Conservation (phyloP, 1,140 invertebrate species). For the Heliconius himera region DNA sequence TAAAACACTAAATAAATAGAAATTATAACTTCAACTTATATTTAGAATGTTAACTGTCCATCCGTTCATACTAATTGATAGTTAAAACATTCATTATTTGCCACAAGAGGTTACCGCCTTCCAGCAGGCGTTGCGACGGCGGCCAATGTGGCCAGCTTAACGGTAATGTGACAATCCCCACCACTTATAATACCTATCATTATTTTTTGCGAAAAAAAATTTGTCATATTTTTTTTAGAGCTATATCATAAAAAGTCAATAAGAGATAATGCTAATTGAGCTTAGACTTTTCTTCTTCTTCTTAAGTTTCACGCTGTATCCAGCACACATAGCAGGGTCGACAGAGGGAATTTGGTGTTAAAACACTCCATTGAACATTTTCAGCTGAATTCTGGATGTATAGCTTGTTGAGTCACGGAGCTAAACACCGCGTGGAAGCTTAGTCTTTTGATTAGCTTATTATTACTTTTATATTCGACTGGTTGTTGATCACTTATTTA, state of each 20-base stretch:
- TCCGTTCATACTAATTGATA: conserved; percentile 30
- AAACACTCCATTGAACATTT: no score
- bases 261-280: neutral
- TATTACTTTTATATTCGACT: neutral
- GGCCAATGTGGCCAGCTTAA: conserved; percentile 56
- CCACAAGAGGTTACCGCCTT: conserved; percentile 34
- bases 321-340: no score
- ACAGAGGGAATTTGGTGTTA: no score
- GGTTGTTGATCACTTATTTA: no score
- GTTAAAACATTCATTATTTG: conserved; percentile 31
- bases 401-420: no score
- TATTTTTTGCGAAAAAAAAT: neutral
- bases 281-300: neutral
- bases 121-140: conserved; percentile 31
- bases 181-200: conserved; percentile 19
- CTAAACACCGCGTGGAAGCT: no score
- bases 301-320: no score
- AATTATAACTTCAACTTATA: neutral
- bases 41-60: conserved; percentile 15
- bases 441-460: neutral
- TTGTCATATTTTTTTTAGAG: neutral
- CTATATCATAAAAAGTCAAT: neutral
- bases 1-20: neutral
- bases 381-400: no score
- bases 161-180: conserved; percentile 45